Conservation (phyloP, 2,797 vertebrate species). For the Oreonectes daqikongensis region DNA sequence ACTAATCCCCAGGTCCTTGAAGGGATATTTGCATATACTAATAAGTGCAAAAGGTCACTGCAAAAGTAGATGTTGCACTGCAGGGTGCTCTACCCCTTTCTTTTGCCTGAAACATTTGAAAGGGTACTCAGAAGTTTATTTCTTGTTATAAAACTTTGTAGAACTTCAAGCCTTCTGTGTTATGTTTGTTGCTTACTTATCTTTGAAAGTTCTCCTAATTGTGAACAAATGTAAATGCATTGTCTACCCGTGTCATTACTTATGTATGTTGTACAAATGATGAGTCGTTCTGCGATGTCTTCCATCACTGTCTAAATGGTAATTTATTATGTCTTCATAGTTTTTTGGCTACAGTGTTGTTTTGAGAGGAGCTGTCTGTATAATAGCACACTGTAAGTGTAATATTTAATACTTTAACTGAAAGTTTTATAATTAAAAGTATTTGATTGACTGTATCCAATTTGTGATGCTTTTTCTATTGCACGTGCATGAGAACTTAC, state of each 20-base stretch:
- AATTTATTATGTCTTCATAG: constrained; percentile 75
- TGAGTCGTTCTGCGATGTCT: constrained; percentile 51
- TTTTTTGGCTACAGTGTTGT: constrained; percentile 35
- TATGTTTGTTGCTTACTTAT: not conserved
- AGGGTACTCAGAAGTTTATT: constrained; percentile 12
- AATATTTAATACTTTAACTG: constrained; percentile 82
- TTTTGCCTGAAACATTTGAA: constrained; percentile 19
- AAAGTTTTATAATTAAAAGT: constrained; percentile 83
- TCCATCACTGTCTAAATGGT: constrained; percentile 62
- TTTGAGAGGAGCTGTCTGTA: constrained; percentile 39
- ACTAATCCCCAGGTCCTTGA: constrained; percentile 26
- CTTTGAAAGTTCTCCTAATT: not conserved
- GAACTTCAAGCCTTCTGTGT: constrained; percentile 2
- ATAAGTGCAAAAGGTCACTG: constrained; percentile 44
- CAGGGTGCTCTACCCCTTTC: constrained; percentile 5
- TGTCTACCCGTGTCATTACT: constrained; percentile 1
- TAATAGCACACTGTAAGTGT: constrained; percentile 77
- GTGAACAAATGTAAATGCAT: not conserved
- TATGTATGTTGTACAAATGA: constrained; percentile 41
- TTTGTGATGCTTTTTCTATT: not conserved
- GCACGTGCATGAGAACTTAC: not conserved
- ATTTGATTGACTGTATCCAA: constrained; percentile 56
- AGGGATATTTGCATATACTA: constrained; percentile 39
- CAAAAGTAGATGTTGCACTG: constrained; percentile 27
- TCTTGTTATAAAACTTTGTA: constrained; percentile 2